Percentiles rank a stretch among this genome's conserved stretches.
Evolutionary conservation across 2,888 invertebrate genomes (phyloP).

Genomic region (Stomorhina lunata): DNA sequence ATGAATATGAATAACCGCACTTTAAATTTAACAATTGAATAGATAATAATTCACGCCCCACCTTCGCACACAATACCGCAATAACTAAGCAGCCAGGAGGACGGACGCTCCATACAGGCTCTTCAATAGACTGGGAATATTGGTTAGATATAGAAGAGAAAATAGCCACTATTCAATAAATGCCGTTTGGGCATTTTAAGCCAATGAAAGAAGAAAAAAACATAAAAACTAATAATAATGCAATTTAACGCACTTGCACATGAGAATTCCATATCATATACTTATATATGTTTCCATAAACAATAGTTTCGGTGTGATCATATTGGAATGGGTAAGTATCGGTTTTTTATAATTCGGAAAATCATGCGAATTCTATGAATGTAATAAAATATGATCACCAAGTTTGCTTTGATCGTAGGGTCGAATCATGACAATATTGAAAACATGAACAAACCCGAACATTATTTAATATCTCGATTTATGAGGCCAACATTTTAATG

Average conservation of each 20-base stretch:
- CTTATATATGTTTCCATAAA: no score
- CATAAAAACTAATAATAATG: slow-evolving; percentile 27
- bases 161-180: slow-evolving; percentile 30
- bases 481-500: no score
- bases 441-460: no score
- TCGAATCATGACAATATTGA: no score
- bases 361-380: no score
- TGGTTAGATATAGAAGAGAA: slow-evolving; percentile 31
- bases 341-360: no score
- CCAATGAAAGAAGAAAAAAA: background rate
- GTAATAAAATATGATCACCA: no score
- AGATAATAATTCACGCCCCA: slow-evolving; percentile 79
- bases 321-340: no score
- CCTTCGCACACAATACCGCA: slow-evolving; percentile 68
- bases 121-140: background rate
- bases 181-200: slow-evolving; percentile 35
- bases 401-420: no score
- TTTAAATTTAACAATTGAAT: slow-evolving; percentile 76
- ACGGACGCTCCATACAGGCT: no score
- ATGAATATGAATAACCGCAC: slow-evolving; percentile 59
- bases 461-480: no score
- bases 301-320: no score
- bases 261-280: slow-evolving; percentile 11
- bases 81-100: slow-evolving; percentile 27
- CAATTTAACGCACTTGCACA: slow-evolving; percentile 53